Evolutionary conservation across 2,797 vertebrate species (phyloP).

Genomic region (Saxicola maurus): DNA sequence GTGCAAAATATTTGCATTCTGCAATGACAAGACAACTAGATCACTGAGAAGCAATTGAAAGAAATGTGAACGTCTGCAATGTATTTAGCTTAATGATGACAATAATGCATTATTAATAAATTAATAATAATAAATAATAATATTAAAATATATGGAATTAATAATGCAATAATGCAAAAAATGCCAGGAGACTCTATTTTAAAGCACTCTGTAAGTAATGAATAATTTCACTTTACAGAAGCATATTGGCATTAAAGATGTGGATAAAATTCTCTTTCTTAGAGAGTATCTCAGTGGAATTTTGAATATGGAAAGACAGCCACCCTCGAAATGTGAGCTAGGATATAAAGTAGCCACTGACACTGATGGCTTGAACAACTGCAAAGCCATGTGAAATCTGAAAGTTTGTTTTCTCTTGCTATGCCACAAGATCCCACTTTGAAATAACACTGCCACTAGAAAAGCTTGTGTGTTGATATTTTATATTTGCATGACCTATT

Average conservation of each 20-base stretch:
- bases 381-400: slow-evolving; percentile 44
- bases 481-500: background rate
- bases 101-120: background rate
- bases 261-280: slow-evolving; percentile 25
- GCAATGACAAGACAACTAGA: background rate
- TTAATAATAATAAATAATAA: background rate
- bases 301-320: background rate
- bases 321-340: slow-evolving; percentile 53
- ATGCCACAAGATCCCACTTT: background rate
- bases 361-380: slow-evolving; percentile 71
- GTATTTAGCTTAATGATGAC: background rate
- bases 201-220: background rate
- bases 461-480: background rate
- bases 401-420: background rate
- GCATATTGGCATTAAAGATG: background rate
- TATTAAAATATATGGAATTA: background rate
- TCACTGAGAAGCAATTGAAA: background rate
- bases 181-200: background rate
- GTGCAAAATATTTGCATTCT: background rate
- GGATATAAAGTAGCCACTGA: slow-evolving; percentile 62
- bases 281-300: slow-evolving; percentile 34
- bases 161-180: background rate
- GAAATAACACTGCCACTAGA: background rate
- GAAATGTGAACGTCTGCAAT: background rate
- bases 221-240: background rate